A percentile compares a stretch with the other conserved stretches of the same genome.
These are phyloP conservation scores for Nudaria mundana DNA, from an alignment of 2,888 invertebrate genomes.

Conservation along the genomic window DNA sequence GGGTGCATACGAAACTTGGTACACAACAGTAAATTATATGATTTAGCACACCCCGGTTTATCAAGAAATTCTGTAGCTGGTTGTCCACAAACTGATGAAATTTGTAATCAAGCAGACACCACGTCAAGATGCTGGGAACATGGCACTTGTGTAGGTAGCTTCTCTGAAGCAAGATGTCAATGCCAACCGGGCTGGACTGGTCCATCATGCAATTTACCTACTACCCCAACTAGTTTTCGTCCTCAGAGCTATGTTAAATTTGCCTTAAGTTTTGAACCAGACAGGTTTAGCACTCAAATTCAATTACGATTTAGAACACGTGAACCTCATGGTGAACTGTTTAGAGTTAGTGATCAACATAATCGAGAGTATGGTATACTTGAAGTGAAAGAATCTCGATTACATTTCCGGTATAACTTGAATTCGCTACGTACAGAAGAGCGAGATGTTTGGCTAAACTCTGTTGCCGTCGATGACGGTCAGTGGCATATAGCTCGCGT, in stretches of 20 bases:
- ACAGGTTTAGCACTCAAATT: slow-evolving; percentile 94
- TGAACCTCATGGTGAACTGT: slow-evolving; percentile 95
- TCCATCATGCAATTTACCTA: slow-evolving; percentile 91
- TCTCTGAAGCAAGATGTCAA: slow-evolving; percentile 93
- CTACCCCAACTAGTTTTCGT: slow-evolving; percentile 95
- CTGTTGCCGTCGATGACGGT: slow-evolving; percentile 95
- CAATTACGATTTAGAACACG: slow-evolving; percentile 96
- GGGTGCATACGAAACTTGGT: slow-evolving; percentile 98
- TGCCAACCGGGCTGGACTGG: slow-evolving; percentile 98
- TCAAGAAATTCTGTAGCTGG: slow-evolving; percentile 93
- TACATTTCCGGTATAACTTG: slow-evolving; percentile 95
- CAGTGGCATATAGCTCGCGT: slow-evolving; percentile 98
- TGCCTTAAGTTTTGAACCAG: slow-evolving; percentile 95
- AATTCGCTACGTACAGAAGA: slow-evolving; percentile 95
- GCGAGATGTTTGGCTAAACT: slow-evolving; percentile 93
- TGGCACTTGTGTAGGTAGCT: slow-evolving; percentile 96
- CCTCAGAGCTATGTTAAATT: slow-evolving; percentile 98
- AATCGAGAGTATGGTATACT: slow-evolving; percentile 96
- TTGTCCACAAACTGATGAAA: slow-evolving; percentile 96
- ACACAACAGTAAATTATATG: slow-evolving; percentile 97
- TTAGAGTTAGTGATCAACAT: slow-evolving; percentile 96
- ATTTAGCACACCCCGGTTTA: slow-evolving; percentile 95
- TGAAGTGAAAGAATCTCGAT: slow-evolving; percentile 92
- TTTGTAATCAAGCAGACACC: slow-evolving; percentile 92
- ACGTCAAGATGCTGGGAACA: slow-evolving; percentile 95